Evolutionary conservation across 2,888 invertebrate genomes (phyloP), one percentile per base, ranked within the genome.

Genomic region (Drosophila austrosaltans): DNA sequence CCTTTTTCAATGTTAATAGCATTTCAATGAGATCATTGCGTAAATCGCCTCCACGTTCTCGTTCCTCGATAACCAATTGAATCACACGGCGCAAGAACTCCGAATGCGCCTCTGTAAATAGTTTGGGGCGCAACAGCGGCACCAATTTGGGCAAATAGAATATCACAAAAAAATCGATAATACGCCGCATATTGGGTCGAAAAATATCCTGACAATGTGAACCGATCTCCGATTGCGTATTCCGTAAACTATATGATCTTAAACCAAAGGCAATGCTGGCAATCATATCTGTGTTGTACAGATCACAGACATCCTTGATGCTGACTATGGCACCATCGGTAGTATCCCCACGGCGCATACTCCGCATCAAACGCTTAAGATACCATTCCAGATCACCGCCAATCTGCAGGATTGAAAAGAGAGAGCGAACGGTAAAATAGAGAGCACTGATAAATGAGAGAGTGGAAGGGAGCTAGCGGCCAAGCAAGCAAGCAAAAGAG

Each of bases 1-100:
- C 90, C 78, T 92, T 91, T 61, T 91, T 93, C 7, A 94, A 79
- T 6, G 93, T 92, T 30, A 94, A 81, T 64, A 94, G 84, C 69
- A 93, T 87, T 79, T 94, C 94, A 59, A 94, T 92, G 58, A 94
- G 92, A 87, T 94, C 94, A 72, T 93, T 92, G 66, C 93, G 90
- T 59, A 91, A 86, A 10, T 81, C 74, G 32, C 93, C 93, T 40
- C 91, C 90, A 8, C 91, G 83, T 48, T 92, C 91, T 3, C 94
- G 91, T 28, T 93, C 90, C 12, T 90, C 81, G 8, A 94, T 90
- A 25, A 93, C 92, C 12, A 91, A 86, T 79, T 91, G 92, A 10
- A 94, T 92, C 10, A 91, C 88, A 0, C 84, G 81, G 2, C 92
- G 89, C 28, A 94, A 72, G 69, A 93, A 94, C 10, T 86, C 83